Evolutionary conservation across 2,797 vertebrate genomes (phyloP).

Genomic region (Xerus rutilus): DNA sequence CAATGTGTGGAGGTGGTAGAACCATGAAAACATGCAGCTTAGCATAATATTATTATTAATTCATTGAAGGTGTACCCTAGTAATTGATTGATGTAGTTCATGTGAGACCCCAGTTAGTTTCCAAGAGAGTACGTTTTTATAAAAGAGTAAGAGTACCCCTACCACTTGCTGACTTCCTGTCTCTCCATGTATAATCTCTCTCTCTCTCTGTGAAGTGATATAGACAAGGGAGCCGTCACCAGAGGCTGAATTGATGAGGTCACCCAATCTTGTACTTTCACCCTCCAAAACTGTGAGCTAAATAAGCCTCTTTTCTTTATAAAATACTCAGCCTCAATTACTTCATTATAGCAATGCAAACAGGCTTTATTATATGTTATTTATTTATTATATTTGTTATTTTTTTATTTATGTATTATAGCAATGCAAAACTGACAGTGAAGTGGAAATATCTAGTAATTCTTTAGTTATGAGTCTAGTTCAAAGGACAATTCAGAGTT

Average conservation of each 20-base stretch:
- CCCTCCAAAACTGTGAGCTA: background rate
- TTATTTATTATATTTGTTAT: too few relatives aligned
- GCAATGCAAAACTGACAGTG: background rate
- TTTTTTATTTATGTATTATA: too few relatives aligned
- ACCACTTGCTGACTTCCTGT: background rate
- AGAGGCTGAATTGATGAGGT: background rate
- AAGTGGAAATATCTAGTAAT: conserved; percentile 48
- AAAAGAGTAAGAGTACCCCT: background rate
- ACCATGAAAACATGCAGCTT: background rate
- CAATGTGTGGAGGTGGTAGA: background rate
- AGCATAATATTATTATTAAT: background rate
- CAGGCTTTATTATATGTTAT: too few relatives aligned
- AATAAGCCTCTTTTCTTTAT: background rate
- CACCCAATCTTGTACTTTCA: background rate
- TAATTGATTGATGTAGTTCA: background rate
- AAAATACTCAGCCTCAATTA: background rate
- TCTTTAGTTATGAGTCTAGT: conserved; percentile 25
- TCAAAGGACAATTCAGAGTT: background rate
- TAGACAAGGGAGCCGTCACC: background rate
- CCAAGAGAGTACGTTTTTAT: background rate
- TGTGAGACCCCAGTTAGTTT: background rate
- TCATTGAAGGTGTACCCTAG: background rate
- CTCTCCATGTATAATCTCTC: background rate
- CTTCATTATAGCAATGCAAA: too few relatives aligned
- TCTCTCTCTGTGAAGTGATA: background rate